Evolutionary conservation across 2,888 invertebrate species (phyloP).

Genomic region (Drosophila atripex): DNA sequence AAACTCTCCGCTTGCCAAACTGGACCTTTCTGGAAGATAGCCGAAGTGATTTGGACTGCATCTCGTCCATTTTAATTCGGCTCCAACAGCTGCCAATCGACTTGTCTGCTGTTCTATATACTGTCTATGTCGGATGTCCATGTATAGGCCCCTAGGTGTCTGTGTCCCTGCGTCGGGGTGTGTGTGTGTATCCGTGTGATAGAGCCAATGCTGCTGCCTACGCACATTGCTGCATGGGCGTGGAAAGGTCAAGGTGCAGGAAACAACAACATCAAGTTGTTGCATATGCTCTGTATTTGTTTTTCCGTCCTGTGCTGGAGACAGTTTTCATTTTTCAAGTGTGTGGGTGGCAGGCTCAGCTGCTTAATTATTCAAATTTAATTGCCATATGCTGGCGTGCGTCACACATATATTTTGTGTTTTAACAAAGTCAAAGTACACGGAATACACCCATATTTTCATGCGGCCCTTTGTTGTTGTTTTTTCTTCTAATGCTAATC

Average conservation of each 20-base stretch:
- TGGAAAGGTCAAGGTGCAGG: constrained; percentile 64
- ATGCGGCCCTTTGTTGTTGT: constrained; percentile 4
- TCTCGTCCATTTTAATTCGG: constrained; percentile 24
- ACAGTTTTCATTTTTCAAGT: constrained; percentile 7
- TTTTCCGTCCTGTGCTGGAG: background rate
- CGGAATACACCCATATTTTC: constrained; percentile 1
- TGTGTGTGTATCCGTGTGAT: constrained; percentile 31
- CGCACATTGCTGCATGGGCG: constrained; percentile 36
- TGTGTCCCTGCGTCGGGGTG: constrained; percentile 7
- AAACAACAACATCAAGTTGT: constrained; percentile 45
- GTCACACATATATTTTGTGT: constrained; percentile 34
- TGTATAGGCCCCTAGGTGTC: background rate
- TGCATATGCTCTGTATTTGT: constrained; percentile 50
- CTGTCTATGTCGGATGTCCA: background rate
- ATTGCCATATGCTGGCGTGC: constrained; percentile 62
- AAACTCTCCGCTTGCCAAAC: background rate
- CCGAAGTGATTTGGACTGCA: constrained; percentile 25
- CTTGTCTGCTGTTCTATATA: constrained; percentile 29
- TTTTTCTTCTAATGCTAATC: constrained; percentile 43
- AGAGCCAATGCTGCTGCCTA: constrained; percentile 22
- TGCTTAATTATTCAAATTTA: constrained; percentile 43
- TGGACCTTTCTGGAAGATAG: constrained; percentile 10
- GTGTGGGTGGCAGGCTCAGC: constrained; percentile 15
- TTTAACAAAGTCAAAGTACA: constrained; percentile 8
- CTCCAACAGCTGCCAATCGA: constrained; percentile 43